phyloP scores from a whole-genome alignment of 2,888 invertebrate genomes.

The Amblyjoppa fuscipennis region DNA sequence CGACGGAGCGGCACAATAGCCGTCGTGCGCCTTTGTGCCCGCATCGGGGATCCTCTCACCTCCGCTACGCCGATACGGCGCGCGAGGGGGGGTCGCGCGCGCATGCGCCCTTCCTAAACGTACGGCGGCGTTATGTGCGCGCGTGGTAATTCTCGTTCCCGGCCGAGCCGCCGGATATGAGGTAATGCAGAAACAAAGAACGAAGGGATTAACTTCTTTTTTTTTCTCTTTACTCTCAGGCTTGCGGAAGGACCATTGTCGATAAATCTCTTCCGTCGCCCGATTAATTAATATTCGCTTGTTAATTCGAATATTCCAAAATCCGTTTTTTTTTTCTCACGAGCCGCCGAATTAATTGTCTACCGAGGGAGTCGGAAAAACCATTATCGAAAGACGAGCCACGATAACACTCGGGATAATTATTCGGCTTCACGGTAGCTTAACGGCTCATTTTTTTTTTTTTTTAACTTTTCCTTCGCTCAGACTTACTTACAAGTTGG shows the following conservation, averaged over 20 bases:
- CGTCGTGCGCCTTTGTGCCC: slow-evolving; percentile 64
- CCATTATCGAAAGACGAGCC: no score
- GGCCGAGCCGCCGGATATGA: slow-evolving; percentile 1
- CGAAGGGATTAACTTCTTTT: neutral
- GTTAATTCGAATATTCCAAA: no score
- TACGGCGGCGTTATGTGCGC: neutral
- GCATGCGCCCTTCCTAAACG: slow-evolving; percentile 17
- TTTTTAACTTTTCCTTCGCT: no score
- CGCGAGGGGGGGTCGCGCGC: slow-evolving; percentile 4
- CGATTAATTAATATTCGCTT: neutral
- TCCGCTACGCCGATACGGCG: neutral
- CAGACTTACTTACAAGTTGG: no score
- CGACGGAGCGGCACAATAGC: slow-evolving; percentile 57
- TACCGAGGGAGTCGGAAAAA: no score
- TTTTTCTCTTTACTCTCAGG: neutral
- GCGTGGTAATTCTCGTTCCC: slow-evolving; percentile 3
- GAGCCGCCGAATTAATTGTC: neutral
- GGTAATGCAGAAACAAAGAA: slow-evolving; percentile 28
- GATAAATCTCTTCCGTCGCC: slow-evolving; percentile 38
- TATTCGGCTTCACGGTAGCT: no score
- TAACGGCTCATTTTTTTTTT: no score
- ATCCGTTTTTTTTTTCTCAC: neutral
- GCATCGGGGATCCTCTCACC: slow-evolving; percentile 34
- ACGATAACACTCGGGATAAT: no score
- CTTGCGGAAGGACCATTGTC: slow-evolving; percentile 35